phyloP scores from a whole-genome alignment of 1,140 invertebrate species.

The Reticulitermes speratus region DNA sequence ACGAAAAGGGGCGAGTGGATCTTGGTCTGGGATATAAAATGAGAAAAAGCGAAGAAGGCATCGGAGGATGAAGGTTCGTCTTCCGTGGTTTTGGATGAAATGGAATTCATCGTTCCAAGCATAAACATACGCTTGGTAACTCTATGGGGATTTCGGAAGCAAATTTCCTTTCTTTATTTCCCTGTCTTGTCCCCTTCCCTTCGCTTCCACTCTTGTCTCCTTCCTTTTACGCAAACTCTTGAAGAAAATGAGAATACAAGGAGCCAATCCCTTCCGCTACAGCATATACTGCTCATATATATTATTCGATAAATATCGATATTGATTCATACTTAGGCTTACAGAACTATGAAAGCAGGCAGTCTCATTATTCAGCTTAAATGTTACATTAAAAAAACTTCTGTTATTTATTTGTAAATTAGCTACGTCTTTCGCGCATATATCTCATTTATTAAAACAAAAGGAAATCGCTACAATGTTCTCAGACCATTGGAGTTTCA shows the following conservation, averaged over 20 bases:
- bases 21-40: not conserved
- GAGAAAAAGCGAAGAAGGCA: not conserved
- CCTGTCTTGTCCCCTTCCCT: not conserved
- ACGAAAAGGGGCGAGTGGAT: not conserved
- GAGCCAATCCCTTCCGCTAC: not conserved
- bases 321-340: too few species aligned
- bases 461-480: too few species aligned
- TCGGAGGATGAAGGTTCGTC: not conserved
- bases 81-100: slow-evolving; percentile 6
- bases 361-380: too few species aligned
- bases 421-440: too few species aligned
- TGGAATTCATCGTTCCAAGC: slow-evolving; percentile 17
- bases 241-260: not conserved
- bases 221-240: not conserved
- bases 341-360: too few species aligned
- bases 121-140: slow-evolving; percentile 2
- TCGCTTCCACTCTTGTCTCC: not conserved
- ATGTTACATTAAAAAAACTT: too few species aligned
- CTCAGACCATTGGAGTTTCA: too few species aligned
- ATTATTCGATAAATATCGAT: not conserved
- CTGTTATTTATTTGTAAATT: too few species aligned
- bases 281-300: not conserved
- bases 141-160: slow-evolving; percentile 14
- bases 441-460: too few species aligned
- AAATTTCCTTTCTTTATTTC: slow-evolving; percentile 6